Percentiles rank a stretch among this genome's conserved stretches.
Evolutionary conservation across 2,797 vertebrate species (phyloP).

Genomic region (Melanotaenia boesemani): DNA sequence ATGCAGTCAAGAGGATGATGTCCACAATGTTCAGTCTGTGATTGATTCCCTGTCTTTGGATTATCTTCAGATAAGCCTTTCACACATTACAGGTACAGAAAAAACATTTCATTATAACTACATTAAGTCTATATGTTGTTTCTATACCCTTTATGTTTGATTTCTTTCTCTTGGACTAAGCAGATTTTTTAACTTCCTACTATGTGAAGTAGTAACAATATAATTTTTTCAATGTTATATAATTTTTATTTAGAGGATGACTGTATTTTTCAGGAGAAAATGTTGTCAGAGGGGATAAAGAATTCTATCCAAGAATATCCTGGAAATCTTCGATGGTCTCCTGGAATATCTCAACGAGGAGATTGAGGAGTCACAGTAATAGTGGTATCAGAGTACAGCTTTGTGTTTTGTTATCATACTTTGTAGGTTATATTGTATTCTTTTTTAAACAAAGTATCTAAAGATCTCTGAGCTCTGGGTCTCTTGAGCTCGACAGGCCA

Average conservation of each 20-base stretch:
- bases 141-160: background rate
- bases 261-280: slow-evolving; percentile 88
- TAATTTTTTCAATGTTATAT: background rate
- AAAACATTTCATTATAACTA: background rate
- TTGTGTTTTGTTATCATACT: background rate
- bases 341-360: slow-evolving; percentile 95
- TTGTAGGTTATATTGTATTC: background rate
- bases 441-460: too few species aligned
- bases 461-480: too few species aligned
- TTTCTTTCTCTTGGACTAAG: background rate
- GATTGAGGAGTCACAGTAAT: slow-evolving; percentile 83
- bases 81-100: slow-evolving; percentile 92
- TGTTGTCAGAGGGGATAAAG: slow-evolving; percentile 89
- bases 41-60: slow-evolving; percentile 97
- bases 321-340: slow-evolving; percentile 97
- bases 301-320: slow-evolving; percentile 92
- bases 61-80: slow-evolving; percentile 97
- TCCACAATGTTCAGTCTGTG: slow-evolving; percentile 94
- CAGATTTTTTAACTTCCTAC: background rate
- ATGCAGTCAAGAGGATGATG: slow-evolving; percentile 89
- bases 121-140: too few species aligned
- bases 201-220: background rate
- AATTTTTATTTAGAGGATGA: background rate
- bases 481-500: too few species aligned
- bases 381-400: slow-evolving; percentile 75